Evolutionary conservation across 2,797 vertebrate species (phyloP).

Genomic region (Rhinoraja longicauda): DNA sequence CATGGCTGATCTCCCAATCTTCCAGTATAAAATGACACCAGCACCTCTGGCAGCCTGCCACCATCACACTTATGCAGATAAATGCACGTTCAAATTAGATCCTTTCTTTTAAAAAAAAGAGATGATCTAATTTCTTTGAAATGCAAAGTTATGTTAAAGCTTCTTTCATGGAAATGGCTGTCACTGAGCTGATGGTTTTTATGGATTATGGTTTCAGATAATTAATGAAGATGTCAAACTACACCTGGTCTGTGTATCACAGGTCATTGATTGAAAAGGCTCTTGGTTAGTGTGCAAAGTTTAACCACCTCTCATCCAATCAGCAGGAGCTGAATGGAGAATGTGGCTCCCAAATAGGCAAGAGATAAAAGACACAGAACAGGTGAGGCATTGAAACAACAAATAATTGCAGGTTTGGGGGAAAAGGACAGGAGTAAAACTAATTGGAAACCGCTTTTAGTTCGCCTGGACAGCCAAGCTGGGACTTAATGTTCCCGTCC

Average conservation of each 20-base stretch:
- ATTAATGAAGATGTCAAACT: constrained; percentile 34
- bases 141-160: constrained; percentile 37
- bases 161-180: constrained; percentile 33
- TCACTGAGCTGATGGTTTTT: constrained; percentile 6
- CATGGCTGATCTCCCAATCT: neutral
- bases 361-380: neutral
- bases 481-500: neutral
- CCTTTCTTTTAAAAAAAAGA: neutral
- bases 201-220: constrained; percentile 25
- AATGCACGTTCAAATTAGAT: constrained; percentile 30
- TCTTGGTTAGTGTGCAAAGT: neutral
- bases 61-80: neutral
- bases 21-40: neutral
- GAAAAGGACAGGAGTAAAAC: neutral
- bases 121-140: constrained; percentile 27
- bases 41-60: neutral
- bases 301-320: constrained; percentile 11
- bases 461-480: neutral
- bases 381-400: too few relatives aligned
- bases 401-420: neutral
- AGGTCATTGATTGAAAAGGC: neutral
- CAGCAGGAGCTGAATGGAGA: neutral
- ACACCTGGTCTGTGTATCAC: constrained; percentile 25
- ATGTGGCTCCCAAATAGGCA: neutral
- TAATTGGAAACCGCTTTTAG: neutral